Evolutionary conservation across 2,113 vertebrate genomes (phyloP), one percentile per base, ranked within the genome.

Genomic region (Gobiocypris rarus): DNA sequence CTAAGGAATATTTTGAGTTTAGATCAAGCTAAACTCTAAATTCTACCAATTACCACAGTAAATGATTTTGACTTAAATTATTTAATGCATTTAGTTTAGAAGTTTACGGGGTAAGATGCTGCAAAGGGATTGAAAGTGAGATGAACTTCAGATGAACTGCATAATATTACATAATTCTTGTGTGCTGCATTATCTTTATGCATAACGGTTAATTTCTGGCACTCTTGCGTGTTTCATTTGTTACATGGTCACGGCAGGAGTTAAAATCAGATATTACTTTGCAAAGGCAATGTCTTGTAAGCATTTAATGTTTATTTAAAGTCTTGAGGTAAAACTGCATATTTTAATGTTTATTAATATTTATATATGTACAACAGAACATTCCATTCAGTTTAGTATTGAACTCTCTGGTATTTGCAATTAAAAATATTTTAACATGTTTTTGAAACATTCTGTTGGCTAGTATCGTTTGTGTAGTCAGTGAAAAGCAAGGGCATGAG

Each of bases 261-360:
- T 65, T 65, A 34, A 67, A 67, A 3, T 67, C 15, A 67, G 17
- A 41, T 22, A 70, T 11, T 41, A 41, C 34, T 70, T 38, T 43
- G 9, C 67, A 41, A 9, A 10, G 19, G n/a, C 67, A 70, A 69
- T 19, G 19, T 69, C 65, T 69, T 69, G 9, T 43, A 10, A 70
- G 67, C 9, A 70, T 70, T 41, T n/a, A 70, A 70, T 70, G 10
- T 43, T 70, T 70, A 70, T 70, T 70, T 70, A 70, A 70, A 70
- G 9, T 41, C 67, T 41, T 69, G 17, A 34, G 26, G 38, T 38
- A 38, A 6, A 38, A 3, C 9, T 48, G 45, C 11, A 50, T 17
- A 69, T 69, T 69, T 38, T 22, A 41, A 70, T 38, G 41, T 70
- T 5, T 74, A 26, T 45, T 22, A 31, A 34, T 69, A 71, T 43